Base-by-base conservation (phyloP, 2,797 vertebrate genomes). In the Enteromius afrohamiltoni region DNA sequence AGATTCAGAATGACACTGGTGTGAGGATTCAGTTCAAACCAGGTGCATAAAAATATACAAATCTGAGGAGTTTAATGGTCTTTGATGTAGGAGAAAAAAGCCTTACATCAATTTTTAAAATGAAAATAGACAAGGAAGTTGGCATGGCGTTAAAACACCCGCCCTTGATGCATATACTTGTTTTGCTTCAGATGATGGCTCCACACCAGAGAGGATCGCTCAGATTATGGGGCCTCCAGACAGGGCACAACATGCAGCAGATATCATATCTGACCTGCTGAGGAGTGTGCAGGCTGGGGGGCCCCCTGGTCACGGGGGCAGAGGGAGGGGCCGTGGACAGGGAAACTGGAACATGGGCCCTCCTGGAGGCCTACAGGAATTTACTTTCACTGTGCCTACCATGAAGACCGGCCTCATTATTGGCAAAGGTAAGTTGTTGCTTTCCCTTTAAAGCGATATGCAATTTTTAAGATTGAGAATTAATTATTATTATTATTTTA, bases 271-370 rank as follows among this genome's bases (percentile, higher is more conserved):
- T 2, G 98, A 99, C 87, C 94, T 99, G 26, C 94, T 99, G 88
- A 95, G 97, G 88, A 99, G 98, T 58, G 98, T 99, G 80, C 97
- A 99, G 95, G 94, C 97, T 10, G 98, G 98, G 8, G 98, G 98
- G 85, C 93, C 96, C 82, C 94, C 97, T 49, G 88, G 96, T 91
- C 87, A 95, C 88, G 97, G 97, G 9, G 98, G 98, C 85, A 93
- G 98, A 83, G 98, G 98, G 42, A 94, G 98, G 77, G 98, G 98
- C 49, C 95, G 98, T 51, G 98, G 98, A 17, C 97, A 99, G 92
- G 97, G 97, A 77, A 99, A 97, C 92, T 99, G 98, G 98, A 99
- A 98, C 90, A 99, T 99, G 98, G 98, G 97, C 1, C 98, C 98
- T 73, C 98, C 98, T 77, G 98, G 98, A 89, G 98, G 98, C 87